These are phyloP conservation scores for Empis stercorea DNA, from an alignment of 2,888 invertebrate species.

Conservation along the genomic window DNA sequence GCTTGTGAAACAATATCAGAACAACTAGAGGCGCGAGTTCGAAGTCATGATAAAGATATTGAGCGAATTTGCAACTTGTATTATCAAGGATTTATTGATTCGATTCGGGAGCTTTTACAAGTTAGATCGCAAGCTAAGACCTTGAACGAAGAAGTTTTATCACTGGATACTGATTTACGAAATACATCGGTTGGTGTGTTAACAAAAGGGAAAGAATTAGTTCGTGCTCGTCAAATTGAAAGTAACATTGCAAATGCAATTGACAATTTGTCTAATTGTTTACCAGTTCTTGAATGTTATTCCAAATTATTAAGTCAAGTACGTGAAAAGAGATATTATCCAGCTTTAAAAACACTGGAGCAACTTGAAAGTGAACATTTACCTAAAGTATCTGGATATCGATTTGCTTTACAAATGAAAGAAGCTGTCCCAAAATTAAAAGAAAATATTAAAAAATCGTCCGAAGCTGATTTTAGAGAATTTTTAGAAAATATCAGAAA, in stretches of 20 bases:
- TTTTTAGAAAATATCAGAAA: constrained; percentile 93
- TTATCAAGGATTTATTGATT: constrained; percentile 98
- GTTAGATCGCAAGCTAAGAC: constrained; percentile 86
- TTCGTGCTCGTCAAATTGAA: constrained; percentile 79
- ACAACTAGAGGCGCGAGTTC: constrained; percentile 78
- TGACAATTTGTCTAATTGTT: constrained; percentile 81
- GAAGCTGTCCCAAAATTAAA: constrained; percentile 82
- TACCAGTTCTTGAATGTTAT: constrained; percentile 91
- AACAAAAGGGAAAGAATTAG: constrained; percentile 69
- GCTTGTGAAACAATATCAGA: constrained; percentile 29
- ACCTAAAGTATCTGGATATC: constrained; percentile 80
- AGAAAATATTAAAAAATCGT: constrained; percentile 86
- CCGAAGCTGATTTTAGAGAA: constrained; percentile 91
- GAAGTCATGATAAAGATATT: constrained; percentile 93
- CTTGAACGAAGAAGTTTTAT: constrained; percentile 61
- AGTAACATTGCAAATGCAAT: constrained; percentile 89
- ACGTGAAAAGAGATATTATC: constrained; percentile 64
- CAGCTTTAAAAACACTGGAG: constrained; percentile 92
- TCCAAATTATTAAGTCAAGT: constrained; percentile 85
- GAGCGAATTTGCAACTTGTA: constrained; percentile 96
- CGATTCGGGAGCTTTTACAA: constrained; percentile 86
- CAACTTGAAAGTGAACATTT: constrained; percentile 88
- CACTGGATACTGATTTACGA: constrained; percentile 41
- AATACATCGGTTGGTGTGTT: constrained; percentile 43
- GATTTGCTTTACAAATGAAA: constrained; percentile 89